Conservation (phyloP, 2,797 vertebrate species). For the Protosalanx chinensis region DNA sequence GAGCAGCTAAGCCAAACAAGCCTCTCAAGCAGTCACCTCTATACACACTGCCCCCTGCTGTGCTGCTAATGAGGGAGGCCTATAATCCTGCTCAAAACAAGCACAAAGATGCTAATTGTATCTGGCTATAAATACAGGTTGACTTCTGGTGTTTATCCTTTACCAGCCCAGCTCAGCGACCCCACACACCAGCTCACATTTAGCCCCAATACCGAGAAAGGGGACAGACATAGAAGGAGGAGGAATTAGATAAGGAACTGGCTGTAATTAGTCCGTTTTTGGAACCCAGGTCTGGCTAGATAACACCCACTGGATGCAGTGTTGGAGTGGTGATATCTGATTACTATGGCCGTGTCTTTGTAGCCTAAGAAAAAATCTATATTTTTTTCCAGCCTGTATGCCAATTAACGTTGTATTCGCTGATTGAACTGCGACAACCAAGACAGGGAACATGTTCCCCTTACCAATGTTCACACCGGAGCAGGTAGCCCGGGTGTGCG, state of each 20-base stretch:
- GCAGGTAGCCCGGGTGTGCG: slow-evolving; percentile 79
- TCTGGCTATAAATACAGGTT: slow-evolving; percentile 73
- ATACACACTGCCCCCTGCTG: slow-evolving; percentile 68
- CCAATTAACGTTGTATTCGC: not conserved
- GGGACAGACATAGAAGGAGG: slow-evolving; percentile 18
- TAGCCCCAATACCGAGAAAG: slow-evolving; percentile 3
- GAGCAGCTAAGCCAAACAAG: slow-evolving; percentile 74
- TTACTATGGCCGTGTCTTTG: slow-evolving; percentile 8
- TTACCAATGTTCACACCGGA: slow-evolving; percentile 79
- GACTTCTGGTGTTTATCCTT: slow-evolving; percentile 67
- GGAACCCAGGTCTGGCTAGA: not conserved
- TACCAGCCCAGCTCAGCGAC: slow-evolving; percentile 39
- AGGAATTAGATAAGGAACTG: slow-evolving; percentile 22
- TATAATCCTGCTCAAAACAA: slow-evolving; percentile 81
- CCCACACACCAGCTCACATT: slow-evolving; percentile 25
- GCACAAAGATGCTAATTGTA: slow-evolving; percentile 77
- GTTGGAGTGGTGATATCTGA: not conserved
- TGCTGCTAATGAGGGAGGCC: slow-evolving; percentile 72
- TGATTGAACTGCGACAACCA: slow-evolving; percentile 10
- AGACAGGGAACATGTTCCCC: slow-evolving; percentile 67
- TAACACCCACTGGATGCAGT: not conserved
- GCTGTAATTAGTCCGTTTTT: not conserved
- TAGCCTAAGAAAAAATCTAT: not conserved
- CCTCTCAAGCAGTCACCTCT: slow-evolving; percentile 75
- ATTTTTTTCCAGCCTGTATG: not conserved